These are phyloP conservation scores for Portunus trituberculatus DNA, from an alignment of 1,140 invertebrate species.

Conservation along the genomic window DNA sequence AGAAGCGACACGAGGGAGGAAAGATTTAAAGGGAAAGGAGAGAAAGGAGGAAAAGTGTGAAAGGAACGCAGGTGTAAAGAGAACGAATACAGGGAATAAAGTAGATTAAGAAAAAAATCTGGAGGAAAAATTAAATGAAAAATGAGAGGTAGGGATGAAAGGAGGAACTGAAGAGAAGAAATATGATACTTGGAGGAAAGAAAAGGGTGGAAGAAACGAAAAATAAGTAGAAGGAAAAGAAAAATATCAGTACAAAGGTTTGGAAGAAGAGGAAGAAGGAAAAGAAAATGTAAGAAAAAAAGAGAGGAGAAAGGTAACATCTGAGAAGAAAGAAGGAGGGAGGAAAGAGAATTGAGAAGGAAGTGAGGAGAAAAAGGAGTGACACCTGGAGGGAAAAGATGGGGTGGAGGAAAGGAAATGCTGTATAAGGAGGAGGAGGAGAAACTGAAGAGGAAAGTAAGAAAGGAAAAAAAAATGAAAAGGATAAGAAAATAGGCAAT, in stretches of 20 bases:
- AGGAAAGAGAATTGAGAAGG: background rate
- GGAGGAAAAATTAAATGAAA: background rate
- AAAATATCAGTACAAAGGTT: background rate
- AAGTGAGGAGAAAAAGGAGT: background rate
- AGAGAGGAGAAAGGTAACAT: no score
- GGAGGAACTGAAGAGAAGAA: background rate
- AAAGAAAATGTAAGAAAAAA: background rate
- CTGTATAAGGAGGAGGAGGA: background rate
- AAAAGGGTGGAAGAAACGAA: background rate
- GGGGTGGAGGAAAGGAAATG: background rate
- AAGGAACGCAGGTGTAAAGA: background rate
- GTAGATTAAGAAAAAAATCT: background rate
- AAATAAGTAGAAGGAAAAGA: background rate
- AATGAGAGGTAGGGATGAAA: background rate
- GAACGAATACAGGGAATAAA: background rate
- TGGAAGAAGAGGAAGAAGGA: background rate
- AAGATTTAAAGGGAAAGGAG: background rate
- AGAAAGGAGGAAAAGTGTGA: background rate
- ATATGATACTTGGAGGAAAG: background rate
- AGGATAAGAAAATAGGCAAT: background rate
- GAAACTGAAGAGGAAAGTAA: no score
- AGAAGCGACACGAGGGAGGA: background rate
- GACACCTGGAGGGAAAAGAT: background rate
- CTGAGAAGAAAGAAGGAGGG: background rate
- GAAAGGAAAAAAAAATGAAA: background rate